Conservation (phyloP, 2,888 invertebrate species). For the Lymantria dispar region DNA sequence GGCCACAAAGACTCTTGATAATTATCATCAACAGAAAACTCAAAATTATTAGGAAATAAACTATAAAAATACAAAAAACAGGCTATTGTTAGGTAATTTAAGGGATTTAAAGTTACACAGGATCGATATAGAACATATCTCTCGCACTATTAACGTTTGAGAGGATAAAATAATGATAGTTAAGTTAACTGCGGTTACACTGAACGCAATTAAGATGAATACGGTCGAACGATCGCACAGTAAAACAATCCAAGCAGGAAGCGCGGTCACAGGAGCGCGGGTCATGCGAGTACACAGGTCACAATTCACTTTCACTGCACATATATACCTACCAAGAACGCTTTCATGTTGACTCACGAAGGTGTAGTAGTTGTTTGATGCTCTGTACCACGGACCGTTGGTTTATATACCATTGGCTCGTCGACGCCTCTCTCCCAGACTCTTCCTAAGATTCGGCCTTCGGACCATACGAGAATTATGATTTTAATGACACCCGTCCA, state of each 20-base stretch:
- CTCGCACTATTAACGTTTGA: too few relatives aligned
- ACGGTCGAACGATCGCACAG: conserved; percentile 53
- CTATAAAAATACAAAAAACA: too few relatives aligned
- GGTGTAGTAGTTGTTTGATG: conserved; percentile 78
- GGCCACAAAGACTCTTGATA: too few relatives aligned
- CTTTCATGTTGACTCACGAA: conserved; percentile 81
- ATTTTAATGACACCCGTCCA: conserved; percentile 78
- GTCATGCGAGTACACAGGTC: conserved; percentile 57
- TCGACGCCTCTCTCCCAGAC: conserved; percentile 76
- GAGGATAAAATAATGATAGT: too few relatives aligned
- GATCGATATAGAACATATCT: too few relatives aligned
- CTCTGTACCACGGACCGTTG: conserved; percentile 59
- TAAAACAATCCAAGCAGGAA: conserved; percentile 61
- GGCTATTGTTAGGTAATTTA: too few relatives aligned
- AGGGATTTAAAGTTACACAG: too few relatives aligned
- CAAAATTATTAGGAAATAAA: too few relatives aligned
- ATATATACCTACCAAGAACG: conserved; percentile 80
- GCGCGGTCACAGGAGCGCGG: conserved; percentile 54
- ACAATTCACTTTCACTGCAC: conserved; percentile 79
- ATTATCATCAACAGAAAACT: too few relatives aligned
- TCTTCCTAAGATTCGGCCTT: conserved; percentile 82
- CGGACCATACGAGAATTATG: conserved; percentile 78
- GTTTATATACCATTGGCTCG: conserved; percentile 70
- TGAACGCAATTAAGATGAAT: conserved; percentile 33
- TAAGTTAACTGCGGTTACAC: conserved; percentile 10